Evolutionary conservation across 2,888 invertebrate species (phyloP).

Genomic region (Stramonita haemastoma): DNA sequence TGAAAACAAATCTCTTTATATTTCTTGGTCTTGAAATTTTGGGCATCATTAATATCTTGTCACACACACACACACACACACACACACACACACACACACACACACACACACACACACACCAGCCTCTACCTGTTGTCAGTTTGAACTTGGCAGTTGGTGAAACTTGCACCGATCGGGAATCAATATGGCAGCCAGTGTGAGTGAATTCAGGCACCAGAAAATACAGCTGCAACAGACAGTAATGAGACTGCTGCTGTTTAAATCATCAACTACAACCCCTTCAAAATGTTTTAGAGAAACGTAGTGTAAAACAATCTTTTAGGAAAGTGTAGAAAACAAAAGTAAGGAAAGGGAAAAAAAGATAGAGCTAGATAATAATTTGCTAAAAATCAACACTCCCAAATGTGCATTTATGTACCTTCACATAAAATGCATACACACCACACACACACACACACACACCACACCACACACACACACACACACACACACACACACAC

Average conservation of each 20-base stretch:
- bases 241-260: background rate
- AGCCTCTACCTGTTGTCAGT: conserved; percentile 63
- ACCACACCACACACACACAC: background rate
- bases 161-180: conserved; percentile 71
- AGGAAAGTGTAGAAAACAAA: too few species aligned
- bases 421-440: background rate
- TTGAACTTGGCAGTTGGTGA: conserved; percentile 69
- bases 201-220: conserved; percentile 72
- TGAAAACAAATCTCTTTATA: too few species aligned
- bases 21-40: too few species aligned
- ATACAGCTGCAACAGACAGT: conserved; percentile 63
- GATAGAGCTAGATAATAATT: too few species aligned
- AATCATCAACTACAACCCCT: too few species aligned
- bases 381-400: too few species aligned
- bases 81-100: background rate
- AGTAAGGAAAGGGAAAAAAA: too few species aligned
- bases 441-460: background rate
- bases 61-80: background rate
- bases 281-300: too few species aligned
- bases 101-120: background rate
- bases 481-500: background rate
- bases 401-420: too few species aligned
- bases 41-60: too few species aligned
- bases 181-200: conserved; percentile 69
- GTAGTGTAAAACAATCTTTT: too few species aligned